Conservation (phyloP, 2,113 vertebrate species). For the Rhinoderma darwinii region DNA sequence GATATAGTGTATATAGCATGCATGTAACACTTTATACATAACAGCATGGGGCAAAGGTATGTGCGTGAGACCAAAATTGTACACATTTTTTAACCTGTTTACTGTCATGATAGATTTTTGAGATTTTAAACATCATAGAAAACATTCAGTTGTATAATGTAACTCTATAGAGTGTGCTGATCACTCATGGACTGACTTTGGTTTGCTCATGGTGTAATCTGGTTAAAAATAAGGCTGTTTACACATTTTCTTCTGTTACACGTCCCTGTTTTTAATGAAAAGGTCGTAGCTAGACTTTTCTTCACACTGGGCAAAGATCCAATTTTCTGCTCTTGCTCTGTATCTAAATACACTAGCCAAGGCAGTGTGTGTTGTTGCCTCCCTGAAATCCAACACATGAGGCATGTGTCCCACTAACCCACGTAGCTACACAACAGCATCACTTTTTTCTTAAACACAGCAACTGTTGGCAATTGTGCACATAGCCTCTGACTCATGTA, state of each 20-base stretch:
- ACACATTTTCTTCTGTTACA: background rate
- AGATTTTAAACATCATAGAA: background rate
- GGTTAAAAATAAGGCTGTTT: conserved; percentile 14
- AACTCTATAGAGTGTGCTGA: background rate
- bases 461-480: background rate
- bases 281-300: background rate
- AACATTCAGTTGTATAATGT: background rate
- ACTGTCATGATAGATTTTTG: background rate
- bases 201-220: background rate
- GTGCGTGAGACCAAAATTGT: background rate
- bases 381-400: too few relatives aligned
- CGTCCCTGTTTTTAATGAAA: background rate
- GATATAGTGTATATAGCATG: conserved; percentile 51
- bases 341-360: too few relatives aligned
- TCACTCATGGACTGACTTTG: background rate
- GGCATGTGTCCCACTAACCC: too few relatives aligned
- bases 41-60: conserved; percentile 40
- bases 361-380: too few relatives aligned
- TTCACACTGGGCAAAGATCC: background rate
- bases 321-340: too few relatives aligned
- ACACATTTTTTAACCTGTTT: conserved; percentile 32
- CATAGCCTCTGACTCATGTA: background rate
- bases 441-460: background rate
- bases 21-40: conserved; percentile 50
- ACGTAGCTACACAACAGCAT: too few relatives aligned